phyloP scores from a whole-genome alignment of 2,797 vertebrate species.

The Silurus lanzhouensis region DNA sequence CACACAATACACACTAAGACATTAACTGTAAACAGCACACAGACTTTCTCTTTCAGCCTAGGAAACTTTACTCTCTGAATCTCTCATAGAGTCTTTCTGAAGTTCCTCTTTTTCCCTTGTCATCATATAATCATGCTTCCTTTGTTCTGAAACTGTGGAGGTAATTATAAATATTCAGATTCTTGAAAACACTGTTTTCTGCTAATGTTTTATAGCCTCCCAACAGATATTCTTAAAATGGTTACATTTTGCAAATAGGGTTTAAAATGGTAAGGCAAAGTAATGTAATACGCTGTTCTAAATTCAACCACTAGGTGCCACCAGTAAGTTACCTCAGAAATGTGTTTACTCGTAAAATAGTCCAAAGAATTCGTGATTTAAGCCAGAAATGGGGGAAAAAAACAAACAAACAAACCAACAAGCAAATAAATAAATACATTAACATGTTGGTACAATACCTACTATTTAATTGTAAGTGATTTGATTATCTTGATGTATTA shows the following conservation, averaged over 20 bases:
- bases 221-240: no score
- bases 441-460: not conserved
- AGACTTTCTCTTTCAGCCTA: conserved; percentile 4
- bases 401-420: not conserved
- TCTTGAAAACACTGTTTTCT: not conserved
- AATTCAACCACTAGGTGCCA: conserved; percentile 24
- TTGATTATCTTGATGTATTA: not conserved
- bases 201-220: not conserved
- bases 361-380: not conserved
- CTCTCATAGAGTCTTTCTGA: not conserved
- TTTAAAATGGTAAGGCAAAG: not conserved
- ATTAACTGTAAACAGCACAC: not conserved
- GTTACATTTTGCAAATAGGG: not conserved
- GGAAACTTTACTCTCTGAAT: not conserved
- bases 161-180: not conserved
- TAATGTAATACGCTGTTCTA: not conserved
- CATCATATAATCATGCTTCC: conserved; percentile 24
- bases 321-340: not conserved
- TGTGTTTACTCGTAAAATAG: no score
- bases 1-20: not conserved
- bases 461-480: not conserved
- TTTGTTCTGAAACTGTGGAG: conserved; percentile 4
- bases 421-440: no score
- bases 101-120: conserved; percentile 40
- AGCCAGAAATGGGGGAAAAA: not conserved